These are phyloP conservation scores for Hyles euphorbiae DNA, from an alignment of 1,140 invertebrate species.

Conservation along the genomic window DNA sequence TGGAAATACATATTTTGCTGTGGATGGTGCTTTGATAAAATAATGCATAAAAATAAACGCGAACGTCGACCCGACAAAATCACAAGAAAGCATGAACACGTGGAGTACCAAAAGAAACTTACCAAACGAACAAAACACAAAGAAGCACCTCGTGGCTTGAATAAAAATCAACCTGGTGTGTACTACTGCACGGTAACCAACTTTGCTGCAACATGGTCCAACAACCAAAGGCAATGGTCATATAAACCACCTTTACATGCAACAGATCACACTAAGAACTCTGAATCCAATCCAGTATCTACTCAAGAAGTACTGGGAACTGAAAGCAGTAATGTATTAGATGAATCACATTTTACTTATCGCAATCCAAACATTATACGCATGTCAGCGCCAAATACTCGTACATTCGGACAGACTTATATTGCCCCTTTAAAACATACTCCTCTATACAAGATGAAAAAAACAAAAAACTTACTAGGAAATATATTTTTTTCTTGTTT, in stretches of 20 bases:
- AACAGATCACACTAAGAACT: too few relatives aligned
- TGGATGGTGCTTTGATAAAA: not conserved
- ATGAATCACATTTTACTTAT: too few relatives aligned
- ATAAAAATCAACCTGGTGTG: not conserved
- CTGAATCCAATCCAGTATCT: too few relatives aligned
- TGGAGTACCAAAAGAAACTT: slow-evolving; percentile 2
- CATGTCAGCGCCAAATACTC: slow-evolving; percentile 1
- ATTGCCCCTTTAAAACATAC: slow-evolving; percentile 12
- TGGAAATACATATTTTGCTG: slow-evolving; percentile 9
- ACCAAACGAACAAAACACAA: not conserved
- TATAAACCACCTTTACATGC: too few relatives aligned
- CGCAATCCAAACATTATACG: not conserved
- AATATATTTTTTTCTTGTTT: slow-evolving; percentile 18
- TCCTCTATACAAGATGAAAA: slow-evolving; percentile 6
- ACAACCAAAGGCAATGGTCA: not conserved
- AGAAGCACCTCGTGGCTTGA: not conserved
- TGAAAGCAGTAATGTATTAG: too few relatives aligned
- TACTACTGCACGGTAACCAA: not conserved
- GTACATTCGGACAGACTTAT: slow-evolving; percentile 8
- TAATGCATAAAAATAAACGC: not conserved
- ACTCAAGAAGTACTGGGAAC: too few relatives aligned
- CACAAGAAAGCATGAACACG: slow-evolving; percentile 2
- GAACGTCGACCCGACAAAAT: not conserved
- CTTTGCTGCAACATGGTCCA: not conserved
- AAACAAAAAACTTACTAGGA: slow-evolving; percentile 11